Conservation (phyloP, 2,113 vertebrate genomes). For the Ictalurus furcatus region DNA sequence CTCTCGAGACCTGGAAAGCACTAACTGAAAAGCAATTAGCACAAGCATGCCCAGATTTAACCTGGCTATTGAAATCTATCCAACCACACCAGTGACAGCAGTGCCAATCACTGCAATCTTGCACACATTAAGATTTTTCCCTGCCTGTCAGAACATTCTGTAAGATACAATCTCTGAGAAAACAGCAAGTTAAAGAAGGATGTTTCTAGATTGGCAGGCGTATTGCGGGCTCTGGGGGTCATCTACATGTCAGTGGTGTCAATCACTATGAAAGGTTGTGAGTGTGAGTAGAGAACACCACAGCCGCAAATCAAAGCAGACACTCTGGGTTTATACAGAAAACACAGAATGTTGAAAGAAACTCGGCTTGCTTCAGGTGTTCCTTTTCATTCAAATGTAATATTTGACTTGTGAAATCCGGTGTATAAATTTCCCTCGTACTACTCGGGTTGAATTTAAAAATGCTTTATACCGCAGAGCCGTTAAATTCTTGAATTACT, state of each 20-base stretch:
- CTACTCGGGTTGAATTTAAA: neutral
- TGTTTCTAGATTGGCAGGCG: neutral
- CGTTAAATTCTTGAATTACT: neutral
- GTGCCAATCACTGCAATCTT: conserved; percentile 17
- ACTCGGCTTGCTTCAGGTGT: neutral
- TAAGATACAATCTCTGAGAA: conserved; percentile 39
- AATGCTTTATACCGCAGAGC: neutral
- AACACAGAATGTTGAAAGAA: neutral
- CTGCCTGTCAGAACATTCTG: conserved; percentile 34
- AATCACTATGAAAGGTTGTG: conserved; percentile 12
- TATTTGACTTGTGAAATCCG: neutral
- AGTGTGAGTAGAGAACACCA: conserved; percentile 10
- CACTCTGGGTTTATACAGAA: conserved; percentile 15
- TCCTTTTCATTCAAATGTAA: neutral
- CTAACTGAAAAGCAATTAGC: conserved; percentile 15
- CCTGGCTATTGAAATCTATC: neutral
- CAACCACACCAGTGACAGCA: neutral
- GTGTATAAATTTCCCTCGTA: neutral
- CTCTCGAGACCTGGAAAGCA: neutral
- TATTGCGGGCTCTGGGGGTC: conserved; percentile 30
- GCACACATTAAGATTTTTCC: neutral
- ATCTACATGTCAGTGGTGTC: conserved; percentile 41
- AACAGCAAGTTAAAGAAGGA: conserved; percentile 5
- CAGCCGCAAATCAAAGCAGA: conserved; percentile 4
- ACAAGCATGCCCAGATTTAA: neutral